phyloP scores from a whole-genome alignment of 2,113 vertebrate species.

The Myxocyprinus asiaticus region DNA sequence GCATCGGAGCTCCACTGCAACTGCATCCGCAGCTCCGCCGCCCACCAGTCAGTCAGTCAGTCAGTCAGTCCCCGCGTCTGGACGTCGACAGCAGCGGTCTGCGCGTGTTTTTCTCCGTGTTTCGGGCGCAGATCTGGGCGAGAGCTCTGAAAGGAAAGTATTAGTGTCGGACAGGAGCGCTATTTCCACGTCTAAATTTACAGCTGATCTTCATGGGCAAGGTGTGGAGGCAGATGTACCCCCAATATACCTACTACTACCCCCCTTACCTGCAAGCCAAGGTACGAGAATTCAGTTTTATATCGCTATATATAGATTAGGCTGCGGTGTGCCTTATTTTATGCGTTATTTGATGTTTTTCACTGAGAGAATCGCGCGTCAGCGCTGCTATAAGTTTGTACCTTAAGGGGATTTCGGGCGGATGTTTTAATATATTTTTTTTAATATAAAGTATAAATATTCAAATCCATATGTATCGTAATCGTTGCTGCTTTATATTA shows the following conservation, averaged over 20 bases:
- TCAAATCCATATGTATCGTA: too few species aligned
- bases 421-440: background rate
- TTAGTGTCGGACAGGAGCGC: background rate
- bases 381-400: constrained; percentile 6
- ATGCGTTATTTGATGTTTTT: too few species aligned
- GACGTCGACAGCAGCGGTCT: constrained; percentile 23
- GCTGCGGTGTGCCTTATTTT: background rate
- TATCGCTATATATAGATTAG: background rate
- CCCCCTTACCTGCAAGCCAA: constrained; percentile 83
- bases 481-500: background rate
- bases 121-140: background rate
- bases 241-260: constrained; percentile 88
- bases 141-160: constrained; percentile 7
- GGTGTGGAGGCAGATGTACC: constrained; percentile 89
- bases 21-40: constrained; percentile 14
- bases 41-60: constrained; percentile 19
- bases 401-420: background rate
- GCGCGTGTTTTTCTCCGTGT: constrained; percentile 22
- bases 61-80: background rate
- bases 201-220: constrained; percentile 83
- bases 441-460: too few species aligned
- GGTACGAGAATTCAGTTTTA: constrained; percentile 60
- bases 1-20: constrained; percentile 2
- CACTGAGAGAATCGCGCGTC: background rate
- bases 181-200: constrained; percentile 6